These are phyloP conservation scores for Misgurnus mizolepis DNA, from an alignment of 2,113 vertebrate genomes.

Conservation along the genomic window DNA sequence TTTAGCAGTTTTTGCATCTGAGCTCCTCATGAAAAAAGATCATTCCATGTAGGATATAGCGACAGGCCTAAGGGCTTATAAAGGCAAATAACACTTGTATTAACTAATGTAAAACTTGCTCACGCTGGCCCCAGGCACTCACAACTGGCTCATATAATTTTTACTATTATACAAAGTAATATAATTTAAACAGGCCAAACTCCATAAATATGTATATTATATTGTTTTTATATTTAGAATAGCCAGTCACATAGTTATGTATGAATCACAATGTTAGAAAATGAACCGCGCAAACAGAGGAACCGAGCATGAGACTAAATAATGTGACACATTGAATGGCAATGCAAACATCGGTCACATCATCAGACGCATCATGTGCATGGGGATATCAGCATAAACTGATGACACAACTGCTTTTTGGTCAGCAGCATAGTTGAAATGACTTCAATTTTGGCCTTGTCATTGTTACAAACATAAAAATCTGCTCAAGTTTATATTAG, in stretches of 20 bases:
- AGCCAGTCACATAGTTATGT: too few species aligned
- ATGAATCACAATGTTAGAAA: neutral
- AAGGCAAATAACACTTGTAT: too few species aligned
- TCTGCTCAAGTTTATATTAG: too few species aligned
- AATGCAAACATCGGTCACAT: constrained; percentile 18
- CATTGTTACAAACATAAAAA: neutral
- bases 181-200: neutral
- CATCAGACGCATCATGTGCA: constrained; percentile 30
- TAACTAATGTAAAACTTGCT: too few species aligned
- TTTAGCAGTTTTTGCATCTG: too few species aligned
- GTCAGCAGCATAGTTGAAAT: neutral
- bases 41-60: too few species aligned
- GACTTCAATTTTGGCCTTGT: neutral
- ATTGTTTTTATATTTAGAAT: too few species aligned
- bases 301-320: neutral
- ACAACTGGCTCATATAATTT: too few species aligned
- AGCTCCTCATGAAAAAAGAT: too few species aligned
- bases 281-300: neutral
- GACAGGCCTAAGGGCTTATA: too few species aligned
- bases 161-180: neutral
- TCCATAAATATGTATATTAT: too few species aligned
- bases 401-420: constrained; percentile 14
- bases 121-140: too few species aligned
- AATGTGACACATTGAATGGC: constrained; percentile 11
- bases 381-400: constrained; percentile 8